A percentile compares a stretch with the other conserved stretches of the same genome.
phyloP scores from a whole-genome alignment of 1,140 invertebrate genomes.

The Drosophila busckii region DNA sequence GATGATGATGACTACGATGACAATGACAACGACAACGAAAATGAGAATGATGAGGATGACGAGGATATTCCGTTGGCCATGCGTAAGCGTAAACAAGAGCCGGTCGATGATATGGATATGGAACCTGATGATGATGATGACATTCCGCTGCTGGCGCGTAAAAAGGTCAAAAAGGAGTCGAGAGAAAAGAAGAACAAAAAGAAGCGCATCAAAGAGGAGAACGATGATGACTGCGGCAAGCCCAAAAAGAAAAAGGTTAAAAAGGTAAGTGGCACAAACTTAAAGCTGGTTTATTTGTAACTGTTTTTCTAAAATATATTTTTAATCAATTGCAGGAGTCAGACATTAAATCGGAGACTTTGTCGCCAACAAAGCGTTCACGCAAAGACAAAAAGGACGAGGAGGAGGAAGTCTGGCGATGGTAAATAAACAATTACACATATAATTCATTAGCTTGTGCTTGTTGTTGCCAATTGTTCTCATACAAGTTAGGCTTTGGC shows the following conservation, averaged over 20 bases:
- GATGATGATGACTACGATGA: constrained; percentile 83
- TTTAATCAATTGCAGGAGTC: constrained; percentile 26
- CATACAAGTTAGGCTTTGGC: neutral
- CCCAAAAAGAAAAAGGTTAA: constrained; percentile 81
- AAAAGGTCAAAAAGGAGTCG: constrained; percentile 83
- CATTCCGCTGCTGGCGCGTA: constrained; percentile 82
- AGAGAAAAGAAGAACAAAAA: constrained; percentile 81
- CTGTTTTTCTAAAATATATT: too few species aligned
- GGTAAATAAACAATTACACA: constrained; percentile 82
- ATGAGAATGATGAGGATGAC: constrained; percentile 85
- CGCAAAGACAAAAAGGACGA: constrained; percentile 88
- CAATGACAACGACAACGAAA: constrained; percentile 79
- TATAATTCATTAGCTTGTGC: neutral
- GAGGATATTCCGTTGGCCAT: constrained; percentile 89
- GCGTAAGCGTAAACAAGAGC: constrained; percentile 60
- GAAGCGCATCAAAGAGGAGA: constrained; percentile 82
- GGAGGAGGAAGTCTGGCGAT: constrained; percentile 94
- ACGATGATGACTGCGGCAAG: constrained; percentile 81
- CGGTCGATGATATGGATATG: constrained; percentile 15
- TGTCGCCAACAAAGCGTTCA: constrained; percentile 81
- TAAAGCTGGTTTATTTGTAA: neutral
- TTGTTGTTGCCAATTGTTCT: neutral
- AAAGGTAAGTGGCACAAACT: constrained; percentile 42
- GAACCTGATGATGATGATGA: constrained; percentile 81
- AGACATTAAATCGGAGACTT: constrained; percentile 53